phyloP scores from a whole-genome alignment of 2,888 invertebrate species.

The Shargacucullia verbasci region DNA sequence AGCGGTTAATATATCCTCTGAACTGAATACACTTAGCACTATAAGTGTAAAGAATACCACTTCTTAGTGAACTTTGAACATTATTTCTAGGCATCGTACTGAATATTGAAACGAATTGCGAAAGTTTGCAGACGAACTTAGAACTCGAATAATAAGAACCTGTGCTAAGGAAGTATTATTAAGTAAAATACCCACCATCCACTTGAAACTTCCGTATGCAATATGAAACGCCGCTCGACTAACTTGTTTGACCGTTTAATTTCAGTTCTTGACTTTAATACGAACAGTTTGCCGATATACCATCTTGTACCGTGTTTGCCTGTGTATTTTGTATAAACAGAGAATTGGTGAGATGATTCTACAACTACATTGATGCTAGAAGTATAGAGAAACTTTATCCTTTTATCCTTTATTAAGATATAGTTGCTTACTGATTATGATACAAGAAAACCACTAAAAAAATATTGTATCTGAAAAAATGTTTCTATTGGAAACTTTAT shows the following conservation, averaged over 20 bases:
- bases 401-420: no score
- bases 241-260: conserved; percentile 62
- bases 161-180: conserved; percentile 66
- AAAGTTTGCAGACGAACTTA: conserved; percentile 75
- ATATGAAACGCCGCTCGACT: conserved; percentile 41
- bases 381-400: no score
- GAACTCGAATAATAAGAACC: conserved; percentile 78
- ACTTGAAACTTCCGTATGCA: conserved; percentile 64
- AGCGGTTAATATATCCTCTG: conserved; percentile 12
- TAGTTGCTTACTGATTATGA: no score
- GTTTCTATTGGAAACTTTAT: neutral
- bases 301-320: conserved; percentile 15
- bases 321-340: conserved; percentile 17
- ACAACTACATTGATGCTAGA: no score
- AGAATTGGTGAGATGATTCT: no score
- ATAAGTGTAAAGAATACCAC: conserved; percentile 64
- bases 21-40: conserved; percentile 36
- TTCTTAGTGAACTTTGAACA: conserved; percentile 67
- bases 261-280: conserved; percentile 55
- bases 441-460: no score
- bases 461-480: no score
- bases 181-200: conserved; percentile 69
- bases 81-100: conserved; percentile 70
- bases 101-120: conserved; percentile 82
- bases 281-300: conserved; percentile 39